Evolutionary conservation across 2,888 invertebrate species (phyloP).

Genomic region (Amiota mariae): DNA sequence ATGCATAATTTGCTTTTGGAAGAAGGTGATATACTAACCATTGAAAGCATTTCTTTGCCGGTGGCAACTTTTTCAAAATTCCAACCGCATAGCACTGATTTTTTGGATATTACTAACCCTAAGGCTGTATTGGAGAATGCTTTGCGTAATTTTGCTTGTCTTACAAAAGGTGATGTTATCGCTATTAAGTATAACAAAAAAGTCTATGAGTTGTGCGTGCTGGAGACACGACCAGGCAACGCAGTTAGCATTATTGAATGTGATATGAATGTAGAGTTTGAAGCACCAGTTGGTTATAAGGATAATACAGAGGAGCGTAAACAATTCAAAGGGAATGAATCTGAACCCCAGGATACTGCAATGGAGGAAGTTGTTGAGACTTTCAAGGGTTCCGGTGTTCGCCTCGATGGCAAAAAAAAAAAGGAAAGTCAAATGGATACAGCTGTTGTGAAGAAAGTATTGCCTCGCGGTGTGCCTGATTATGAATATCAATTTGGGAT

Average conservation of each 20-base stretch:
- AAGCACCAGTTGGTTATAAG: conserved; percentile 95
- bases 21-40: conserved; percentile 89
- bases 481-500: conserved; percentile 91
- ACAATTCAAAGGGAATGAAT: too few relatives aligned
- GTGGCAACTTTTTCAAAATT: conserved; percentile 98
- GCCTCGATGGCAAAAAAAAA: conserved; percentile 89
- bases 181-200: conserved; percentile 98
- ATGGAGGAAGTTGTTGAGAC: conserved; percentile 80
- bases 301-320: conserved; percentile 79
- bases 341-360: conserved; percentile 52
- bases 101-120: conserved; percentile 97
- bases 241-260: conserved; percentile 99
- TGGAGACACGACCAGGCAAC: conserved; percentile 95
- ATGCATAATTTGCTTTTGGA: conserved; percentile 93
- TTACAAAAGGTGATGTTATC: conserved; percentile 96
- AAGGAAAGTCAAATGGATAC: conserved; percentile 73
- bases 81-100: conserved; percentile 96
- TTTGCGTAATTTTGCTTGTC: conserved; percentile 92
- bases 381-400: conserved; percentile 87
- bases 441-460: conserved; percentile 72
- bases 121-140: conserved; percentile 82
- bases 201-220: conserved; percentile 94
- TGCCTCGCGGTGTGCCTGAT: conserved; percentile 93
- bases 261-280: conserved; percentile 99
- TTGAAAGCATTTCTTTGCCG: conserved; percentile 94